Evolutionary conservation across 1,140 invertebrate species (phyloP), one percentile per base, ranked within the genome.

Genomic region (Epicauta chinensis): DNA sequence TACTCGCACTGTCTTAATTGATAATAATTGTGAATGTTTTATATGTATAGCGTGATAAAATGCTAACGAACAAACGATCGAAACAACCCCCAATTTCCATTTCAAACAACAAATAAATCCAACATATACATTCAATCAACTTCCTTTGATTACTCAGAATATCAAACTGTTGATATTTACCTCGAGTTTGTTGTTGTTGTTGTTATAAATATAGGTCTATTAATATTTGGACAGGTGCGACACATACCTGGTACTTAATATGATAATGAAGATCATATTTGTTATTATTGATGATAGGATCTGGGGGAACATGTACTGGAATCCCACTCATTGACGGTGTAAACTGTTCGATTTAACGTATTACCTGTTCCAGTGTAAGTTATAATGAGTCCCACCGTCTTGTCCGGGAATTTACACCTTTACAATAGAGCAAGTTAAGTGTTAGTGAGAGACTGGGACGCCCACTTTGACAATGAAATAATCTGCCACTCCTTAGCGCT

Each of bases 381-480:
- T 56, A 62, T 62, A 59, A 62, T 62, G 54, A 60, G 55, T 50
- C 38, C 53, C 55, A 53, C 56, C 55, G 55, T 59, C 53, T 56
- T 50, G 51, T 17, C 4, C 46, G 51, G 53, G 64, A 67, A 67
- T 67, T 67, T 67, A 67, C 65, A 67, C 65, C 62, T 23, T 65
- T 63, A 67, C 65, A 65, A 67, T 65, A 49, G 61, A 46, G 41
- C 44, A 55, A 62, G 59, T 56, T 58, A 53, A 61, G 58, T 57
- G 53, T 46, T 55, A 43, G 58, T n/a, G n/a, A n/a, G n/a, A 23
- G 23, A 23, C 23, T 53, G 45, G 51, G 56, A 63, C 65, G 65
- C 65, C 65, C 65, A 67, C 65, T 59, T 53, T 45, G 55, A 23
- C 64, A 66, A 66, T 67, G 65, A 66, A 67, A 67, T 67, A 66